These are phyloP conservation scores for Herpetotheres cachinnans DNA, from an alignment of 2,113 vertebrate species.

Conservation along the genomic window DNA sequence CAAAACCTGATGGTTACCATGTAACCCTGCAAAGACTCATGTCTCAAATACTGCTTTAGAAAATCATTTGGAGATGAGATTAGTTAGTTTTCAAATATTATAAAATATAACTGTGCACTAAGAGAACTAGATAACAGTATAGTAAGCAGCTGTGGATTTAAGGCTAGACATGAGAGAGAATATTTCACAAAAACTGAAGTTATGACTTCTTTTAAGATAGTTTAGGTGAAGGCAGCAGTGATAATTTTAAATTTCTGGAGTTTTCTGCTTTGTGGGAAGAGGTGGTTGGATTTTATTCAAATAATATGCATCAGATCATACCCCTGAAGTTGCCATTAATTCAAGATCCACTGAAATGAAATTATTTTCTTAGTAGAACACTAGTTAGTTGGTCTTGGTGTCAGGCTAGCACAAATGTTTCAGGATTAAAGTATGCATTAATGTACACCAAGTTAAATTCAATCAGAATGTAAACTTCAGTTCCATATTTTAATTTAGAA, in stretches of 20 bases:
- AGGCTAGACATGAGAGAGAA: background rate
- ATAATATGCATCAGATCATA: slow-evolving; percentile 17
- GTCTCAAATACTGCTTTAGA: background rate
- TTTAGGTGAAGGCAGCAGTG: background rate
- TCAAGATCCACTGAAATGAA: slow-evolving; percentile 36
- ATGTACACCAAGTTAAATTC: slow-evolving; percentile 30
- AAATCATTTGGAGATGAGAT: background rate
- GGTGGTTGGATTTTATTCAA: background rate
- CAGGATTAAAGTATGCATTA: background rate
- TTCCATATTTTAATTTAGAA: slow-evolving; percentile 8
- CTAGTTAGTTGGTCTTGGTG: slow-evolving; percentile 26
- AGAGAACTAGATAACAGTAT: background rate
- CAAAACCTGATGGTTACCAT: background rate
- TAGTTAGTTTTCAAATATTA: background rate
- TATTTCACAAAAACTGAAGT: background rate
- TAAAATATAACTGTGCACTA: background rate
- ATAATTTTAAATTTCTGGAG: background rate
- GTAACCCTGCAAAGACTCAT: background rate
- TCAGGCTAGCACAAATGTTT: slow-evolving; percentile 16
- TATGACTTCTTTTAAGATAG: background rate
- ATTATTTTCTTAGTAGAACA: slow-evolving; percentile 33
- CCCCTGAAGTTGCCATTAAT: background rate
- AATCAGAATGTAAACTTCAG: slow-evolving; percentile 32
- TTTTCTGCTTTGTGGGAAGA: slow-evolving; percentile 23
- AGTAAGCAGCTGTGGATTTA: background rate